phyloP scores from a whole-genome alignment of 2,113 vertebrate genomes.

The Scomber scombrus region DNA sequence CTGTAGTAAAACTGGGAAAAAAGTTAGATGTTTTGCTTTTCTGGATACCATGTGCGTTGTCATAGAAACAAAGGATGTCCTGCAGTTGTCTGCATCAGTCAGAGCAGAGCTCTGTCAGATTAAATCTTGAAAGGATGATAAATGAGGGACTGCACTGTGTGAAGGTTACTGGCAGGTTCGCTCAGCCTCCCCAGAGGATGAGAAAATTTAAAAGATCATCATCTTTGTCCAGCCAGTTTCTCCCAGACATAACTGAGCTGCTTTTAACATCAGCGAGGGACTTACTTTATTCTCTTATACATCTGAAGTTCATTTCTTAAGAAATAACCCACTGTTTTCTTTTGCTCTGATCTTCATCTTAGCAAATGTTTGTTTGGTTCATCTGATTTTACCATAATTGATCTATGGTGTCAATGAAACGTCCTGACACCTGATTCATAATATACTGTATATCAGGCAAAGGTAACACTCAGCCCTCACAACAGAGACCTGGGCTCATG shows the following conservation, averaged over 20 bases:
- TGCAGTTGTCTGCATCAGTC: background rate
- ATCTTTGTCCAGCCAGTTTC: constrained; percentile 1
- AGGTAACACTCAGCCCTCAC: no score
- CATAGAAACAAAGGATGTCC: background rate
- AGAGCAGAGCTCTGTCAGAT: background rate
- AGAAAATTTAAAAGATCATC: background rate
- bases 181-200: constrained; percentile 11
- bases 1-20: background rate
- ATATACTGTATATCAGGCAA: no score
- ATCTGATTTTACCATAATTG: background rate
- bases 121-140: background rate
- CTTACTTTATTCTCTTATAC: constrained; percentile 3
- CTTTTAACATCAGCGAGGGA: constrained; percentile 39
- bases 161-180: background rate
- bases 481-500: background rate
- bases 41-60: background rate
- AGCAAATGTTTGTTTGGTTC: background rate
- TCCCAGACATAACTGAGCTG: constrained; percentile 49
- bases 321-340: background rate
- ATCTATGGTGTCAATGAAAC: background rate
- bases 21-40: background rate
- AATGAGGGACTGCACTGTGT: background rate
- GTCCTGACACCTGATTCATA: background rate
- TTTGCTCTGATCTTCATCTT: background rate
- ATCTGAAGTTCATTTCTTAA: constrained; percentile 30